Evolutionary conservation across 2,113 vertebrate genomes (phyloP), one percentile per base, ranked within the genome.

Genomic region (Ceyx margarethae): DNA sequence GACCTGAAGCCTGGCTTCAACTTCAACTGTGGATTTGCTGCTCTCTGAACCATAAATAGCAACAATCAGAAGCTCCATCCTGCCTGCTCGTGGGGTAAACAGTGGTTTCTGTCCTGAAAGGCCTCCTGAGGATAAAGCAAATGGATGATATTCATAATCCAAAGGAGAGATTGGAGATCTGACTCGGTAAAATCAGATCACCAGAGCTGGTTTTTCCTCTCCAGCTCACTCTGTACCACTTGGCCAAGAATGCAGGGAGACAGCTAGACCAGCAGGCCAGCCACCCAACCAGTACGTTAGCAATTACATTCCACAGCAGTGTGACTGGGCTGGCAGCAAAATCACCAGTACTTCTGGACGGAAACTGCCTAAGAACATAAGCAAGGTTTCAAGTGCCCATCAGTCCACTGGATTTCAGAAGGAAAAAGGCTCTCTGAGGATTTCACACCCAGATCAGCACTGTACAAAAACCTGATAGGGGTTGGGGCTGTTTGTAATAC

Each of bases 201-300:
- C n/a, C 1, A 1, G 85, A 95, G 87, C 90, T 95, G 88, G 91
- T 87, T 87, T 93, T 89, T 93, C 94, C 66, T 89, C 92, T 76
- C 60, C 65, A 56, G 86, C 56, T 95, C 79, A 26, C 81, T 82
- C 68, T 69, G 74, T 8, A 85, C 50, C 91, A 85, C 67, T 85
- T 87, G 81, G 87, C 77, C 74, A 91, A 87, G 75, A 86, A 90
- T 20, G 68, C 87, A 45, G 53, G 67, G 68, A 72, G 85, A 46
- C 60, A 90, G 82, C 80, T 7, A 40, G 51, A 64, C 28, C 83
- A 89, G 73, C 20, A 8, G 3, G 43, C 51, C 76, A 85, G 69
- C 66, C 80, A 90, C 57, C 80, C 61, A 67, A 71, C 0, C 1
- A 90, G 37, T 1, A 13, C 51, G 18, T 48, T 15, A 56, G 42